These are phyloP conservation scores for Pristionchus exspectatus DNA, from an alignment of 2,888 invertebrate genomes.

Conservation along the genomic window DNA sequence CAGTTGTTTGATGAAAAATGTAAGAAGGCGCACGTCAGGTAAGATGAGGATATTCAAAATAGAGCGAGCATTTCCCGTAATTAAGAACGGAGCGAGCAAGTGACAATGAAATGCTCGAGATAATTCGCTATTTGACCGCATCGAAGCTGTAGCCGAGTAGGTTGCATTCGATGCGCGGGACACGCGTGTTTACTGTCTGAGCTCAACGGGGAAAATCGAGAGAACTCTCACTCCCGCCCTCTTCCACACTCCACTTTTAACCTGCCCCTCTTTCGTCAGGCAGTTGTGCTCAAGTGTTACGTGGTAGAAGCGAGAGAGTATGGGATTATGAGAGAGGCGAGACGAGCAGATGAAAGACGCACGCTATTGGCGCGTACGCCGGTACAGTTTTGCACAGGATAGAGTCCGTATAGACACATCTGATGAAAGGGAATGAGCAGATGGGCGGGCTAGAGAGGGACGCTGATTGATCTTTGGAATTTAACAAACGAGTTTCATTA, in stretches of 20 bases:
- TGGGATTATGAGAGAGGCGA: neutral
- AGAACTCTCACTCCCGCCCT: neutral
- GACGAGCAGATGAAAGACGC: neutral
- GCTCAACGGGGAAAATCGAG: neutral
- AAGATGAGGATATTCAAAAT: neutral
- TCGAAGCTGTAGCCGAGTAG: neutral
- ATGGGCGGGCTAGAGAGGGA: no score
- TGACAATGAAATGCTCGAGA: neutral
- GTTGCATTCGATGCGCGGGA: neutral
- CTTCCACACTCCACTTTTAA: neutral
- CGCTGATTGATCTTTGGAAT: no score
- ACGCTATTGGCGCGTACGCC: neutral
- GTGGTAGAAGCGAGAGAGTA: neutral
- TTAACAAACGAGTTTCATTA: no score
- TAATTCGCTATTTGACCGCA: neutral
- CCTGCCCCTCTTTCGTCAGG: constrained; percentile 5
- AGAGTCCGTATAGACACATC: neutral
- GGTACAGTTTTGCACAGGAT: neutral
- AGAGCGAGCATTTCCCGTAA: neutral
- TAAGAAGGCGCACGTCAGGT: no score
- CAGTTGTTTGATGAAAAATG: no score
- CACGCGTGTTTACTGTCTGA: neutral
- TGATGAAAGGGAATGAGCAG: neutral
- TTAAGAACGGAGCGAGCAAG: neutral
- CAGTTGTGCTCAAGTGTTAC: neutral